Conservation (phyloP, 2,797 vertebrate species). For the Scomberomorus guttatus region DNA sequence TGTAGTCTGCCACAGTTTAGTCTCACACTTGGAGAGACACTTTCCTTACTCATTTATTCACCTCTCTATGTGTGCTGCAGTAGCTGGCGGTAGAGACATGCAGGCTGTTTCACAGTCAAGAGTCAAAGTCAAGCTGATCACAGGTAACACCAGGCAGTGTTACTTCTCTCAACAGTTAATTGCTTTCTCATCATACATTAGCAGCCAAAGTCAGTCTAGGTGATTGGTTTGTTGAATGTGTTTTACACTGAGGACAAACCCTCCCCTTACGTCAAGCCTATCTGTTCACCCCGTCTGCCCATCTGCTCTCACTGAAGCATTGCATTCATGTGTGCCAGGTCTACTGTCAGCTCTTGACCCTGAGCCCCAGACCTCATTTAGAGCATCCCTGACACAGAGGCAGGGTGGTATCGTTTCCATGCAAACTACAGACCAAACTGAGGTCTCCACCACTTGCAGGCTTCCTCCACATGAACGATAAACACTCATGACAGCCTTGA, state of each 20-base stretch:
- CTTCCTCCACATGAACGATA: conserved; percentile 11
- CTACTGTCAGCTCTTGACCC: conserved; percentile 3
- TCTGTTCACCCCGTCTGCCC: conserved; percentile 32
- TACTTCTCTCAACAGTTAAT: not conserved
- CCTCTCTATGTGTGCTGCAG: conserved; percentile 9
- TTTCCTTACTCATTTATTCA: not conserved
- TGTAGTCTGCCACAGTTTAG: not conserved
- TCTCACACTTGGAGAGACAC: not conserved
- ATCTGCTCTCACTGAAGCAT: conserved; percentile 50
- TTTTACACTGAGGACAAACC: conserved; percentile 30
- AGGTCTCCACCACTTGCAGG: conserved; percentile 8
- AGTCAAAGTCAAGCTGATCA: not conserved
- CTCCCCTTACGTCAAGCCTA: conserved; percentile 26
- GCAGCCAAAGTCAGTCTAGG: conserved; percentile 4
- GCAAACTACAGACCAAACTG: conserved; percentile 10
- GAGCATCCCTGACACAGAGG: conserved; percentile 19
- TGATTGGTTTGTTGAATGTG: conserved; percentile 7
- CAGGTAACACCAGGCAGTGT: not conserved
- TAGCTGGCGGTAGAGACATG: not conserved
- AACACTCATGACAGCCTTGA: conserved; percentile 29
- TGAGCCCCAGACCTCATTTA: conserved; percentile 34
- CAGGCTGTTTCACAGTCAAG: not conserved
- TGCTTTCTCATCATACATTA: not conserved
- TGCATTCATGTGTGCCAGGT: conserved; percentile 35
- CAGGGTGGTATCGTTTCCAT: conserved; percentile 7